These are phyloP conservation scores for Porites australiensis DNA, from an alignment of 64 coral and sea anemone genomes.

Conservation along the genomic window DNA sequence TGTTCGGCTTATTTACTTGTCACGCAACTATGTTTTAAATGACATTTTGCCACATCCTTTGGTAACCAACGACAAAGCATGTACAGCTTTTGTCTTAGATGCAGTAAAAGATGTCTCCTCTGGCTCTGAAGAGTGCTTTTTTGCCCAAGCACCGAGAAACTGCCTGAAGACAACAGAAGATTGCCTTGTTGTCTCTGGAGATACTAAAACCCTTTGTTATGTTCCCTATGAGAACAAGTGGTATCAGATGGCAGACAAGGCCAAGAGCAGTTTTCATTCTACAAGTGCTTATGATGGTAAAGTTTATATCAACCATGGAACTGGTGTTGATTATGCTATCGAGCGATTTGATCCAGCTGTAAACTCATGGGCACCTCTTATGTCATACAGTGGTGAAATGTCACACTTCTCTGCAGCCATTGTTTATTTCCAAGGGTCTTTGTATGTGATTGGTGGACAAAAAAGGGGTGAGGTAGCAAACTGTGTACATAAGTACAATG, in stretches of 20 bases:
- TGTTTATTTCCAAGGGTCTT: constrained; percentile 58
- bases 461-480: not conserved
- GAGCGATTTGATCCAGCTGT: constrained; percentile 62
- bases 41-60: constrained; percentile 43
- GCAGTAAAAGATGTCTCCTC: constrained; percentile 40
- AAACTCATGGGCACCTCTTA: constrained; percentile 59
- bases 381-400: constrained; percentile 7
- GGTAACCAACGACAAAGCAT: constrained; percentile 18
- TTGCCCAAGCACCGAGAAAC: constrained; percentile 52
- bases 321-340: not conserved
- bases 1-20: not conserved
- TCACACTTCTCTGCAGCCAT: constrained; percentile 23
- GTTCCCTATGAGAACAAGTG: constrained; percentile 28
- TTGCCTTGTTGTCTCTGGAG: constrained; percentile 51
- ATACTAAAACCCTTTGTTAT: constrained; percentile 29
- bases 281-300: constrained; percentile 54
- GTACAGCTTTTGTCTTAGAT: constrained; percentile 55
- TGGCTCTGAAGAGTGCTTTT: constrained; percentile 32
- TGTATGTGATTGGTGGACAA: constrained; percentile 51
- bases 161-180: constrained; percentile 52
- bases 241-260: constrained; percentile 15
- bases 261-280: not conserved
- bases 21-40: constrained; percentile 49
- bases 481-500: constrained; percentile 47
- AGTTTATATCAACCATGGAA: constrained; percentile 27